Conservation (phyloP, 2,888 invertebrate species). For the Melieria omissa region DNA sequence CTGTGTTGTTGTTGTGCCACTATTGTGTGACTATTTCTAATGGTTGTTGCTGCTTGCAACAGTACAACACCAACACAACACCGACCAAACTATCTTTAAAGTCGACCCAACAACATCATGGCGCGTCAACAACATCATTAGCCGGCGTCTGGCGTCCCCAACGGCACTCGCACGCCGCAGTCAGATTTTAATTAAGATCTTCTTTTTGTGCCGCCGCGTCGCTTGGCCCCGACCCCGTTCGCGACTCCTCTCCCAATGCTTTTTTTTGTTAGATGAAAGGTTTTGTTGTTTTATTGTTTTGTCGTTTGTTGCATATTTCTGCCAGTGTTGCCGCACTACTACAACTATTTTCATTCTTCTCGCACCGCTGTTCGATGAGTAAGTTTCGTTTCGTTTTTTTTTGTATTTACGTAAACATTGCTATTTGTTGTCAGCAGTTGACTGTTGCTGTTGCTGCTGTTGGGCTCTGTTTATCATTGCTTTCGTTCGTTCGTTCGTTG, state of each 20-base stretch:
- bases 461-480: neutral
- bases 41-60: neutral
- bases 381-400: neutral
- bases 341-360: neutral
- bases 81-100: neutral
- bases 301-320: neutral
- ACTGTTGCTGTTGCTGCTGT: neutral
- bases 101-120: neutral
- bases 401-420: neutral
- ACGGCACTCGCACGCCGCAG: constrained; percentile 34
- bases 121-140: neutral
- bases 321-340: neutral
- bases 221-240: too few species aligned
- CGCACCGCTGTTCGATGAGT: neutral
- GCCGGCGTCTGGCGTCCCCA: neutral
- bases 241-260: neutral
- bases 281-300: neutral
- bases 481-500: neutral
- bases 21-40: neutral
- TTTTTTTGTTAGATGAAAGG: constrained; percentile 3
- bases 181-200: constrained; percentile 39
- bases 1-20: too few species aligned
- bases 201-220: neutral
- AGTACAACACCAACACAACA: constrained; percentile 6
- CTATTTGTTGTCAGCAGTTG: neutral